These are phyloP conservation scores for Torymus aiolomorphi DNA, from an alignment of 2,888 invertebrate species.

Conservation along the genomic window DNA sequence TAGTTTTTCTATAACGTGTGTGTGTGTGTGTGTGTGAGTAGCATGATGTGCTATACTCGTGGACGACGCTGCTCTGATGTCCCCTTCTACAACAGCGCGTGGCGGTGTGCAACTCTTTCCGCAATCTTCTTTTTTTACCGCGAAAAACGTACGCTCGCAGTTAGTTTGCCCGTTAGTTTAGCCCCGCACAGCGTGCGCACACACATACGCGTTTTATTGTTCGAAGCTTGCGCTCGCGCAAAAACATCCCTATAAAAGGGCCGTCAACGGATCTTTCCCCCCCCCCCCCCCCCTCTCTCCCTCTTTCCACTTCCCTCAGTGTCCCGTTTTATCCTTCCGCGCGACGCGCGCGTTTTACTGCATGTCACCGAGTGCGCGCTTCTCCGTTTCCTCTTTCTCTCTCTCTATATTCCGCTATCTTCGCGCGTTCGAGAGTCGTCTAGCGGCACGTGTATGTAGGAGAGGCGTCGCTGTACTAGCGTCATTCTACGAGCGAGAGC, in stretches of 20 bases:
- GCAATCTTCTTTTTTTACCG: no score
- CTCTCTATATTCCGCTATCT: neutral
- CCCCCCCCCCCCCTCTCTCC: neutral
- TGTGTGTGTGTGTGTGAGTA: neutral
- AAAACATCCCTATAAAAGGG: conserved; percentile 45
- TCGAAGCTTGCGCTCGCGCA: neutral
- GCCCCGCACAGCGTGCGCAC: no score
- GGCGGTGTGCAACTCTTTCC: no score
- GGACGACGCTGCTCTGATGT: no score
- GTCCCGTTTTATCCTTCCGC: neutral
- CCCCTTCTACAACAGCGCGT: neutral
- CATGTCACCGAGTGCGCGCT: conserved; percentile 1
- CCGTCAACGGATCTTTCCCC: conserved; percentile 6
- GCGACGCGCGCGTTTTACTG: neutral
- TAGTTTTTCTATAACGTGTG: conserved; percentile 31
- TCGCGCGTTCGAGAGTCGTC: no score
- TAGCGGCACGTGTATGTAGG: no score
- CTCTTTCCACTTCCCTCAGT: neutral
- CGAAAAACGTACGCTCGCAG: no score
- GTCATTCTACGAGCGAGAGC: no score
- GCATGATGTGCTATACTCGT: no score
- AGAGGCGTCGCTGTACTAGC: no score
- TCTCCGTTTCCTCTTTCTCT: neutral
- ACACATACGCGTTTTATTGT: neutral
- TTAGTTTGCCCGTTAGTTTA: no score